Base-by-base conservation (phyloP, 1,140 invertebrate species). In the Conopomorpha cramerella region DNA sequence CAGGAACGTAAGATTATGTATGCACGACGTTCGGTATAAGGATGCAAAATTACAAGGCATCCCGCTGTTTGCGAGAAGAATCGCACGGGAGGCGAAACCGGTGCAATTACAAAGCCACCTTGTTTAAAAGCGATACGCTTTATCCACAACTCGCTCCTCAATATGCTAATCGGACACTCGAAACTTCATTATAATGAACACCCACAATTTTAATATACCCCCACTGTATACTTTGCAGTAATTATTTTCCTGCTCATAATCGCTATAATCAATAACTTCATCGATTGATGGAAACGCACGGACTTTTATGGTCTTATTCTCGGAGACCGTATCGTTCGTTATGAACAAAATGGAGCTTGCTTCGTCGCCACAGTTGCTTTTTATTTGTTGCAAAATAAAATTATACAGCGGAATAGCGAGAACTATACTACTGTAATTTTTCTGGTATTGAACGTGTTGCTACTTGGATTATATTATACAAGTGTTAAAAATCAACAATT, bases 11-110 rank as follows among this genome's bases (percentile, higher is more conserved):
- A n/a, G n/a, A n/a, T n/a, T n/a, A n/a, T n/a, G n/a, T n/a, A n/a
- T n/a, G n/a, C n/a, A n/a, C n/a, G n/a, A n/a, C n/a, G n/a, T n/a
- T n/a, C n/a, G n/a, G n/a, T n/a, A n/a, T n/a, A n/a, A n/a, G n/a
- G n/a, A n/a, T n/a, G n/a, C n/a, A 14, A 40, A 45, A 52, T 52
- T 46, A 52, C 46, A 41, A 42, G 43, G 30, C 29, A 30, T 32
- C 46, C 45, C 33, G 44, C 46, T 40, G 36, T 12, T 10, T 10
- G 14, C n/a, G 43, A n/a, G 39, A 25, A 38, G 23, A 42, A 42
- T 39, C 34, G 34, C 25, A 37, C 13, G 4, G 11, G 16, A 11
- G 27, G 16, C 19, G 13, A 16, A 19, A 25, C 36, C 28, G 28
- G 27, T 38, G 40, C 38, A 40, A 47, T 37, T 41, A 39, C 23